These are phyloP conservation scores for Camarhynchus parvulus DNA, from an alignment of 2,113 vertebrate genomes.

Conservation along the genomic window DNA sequence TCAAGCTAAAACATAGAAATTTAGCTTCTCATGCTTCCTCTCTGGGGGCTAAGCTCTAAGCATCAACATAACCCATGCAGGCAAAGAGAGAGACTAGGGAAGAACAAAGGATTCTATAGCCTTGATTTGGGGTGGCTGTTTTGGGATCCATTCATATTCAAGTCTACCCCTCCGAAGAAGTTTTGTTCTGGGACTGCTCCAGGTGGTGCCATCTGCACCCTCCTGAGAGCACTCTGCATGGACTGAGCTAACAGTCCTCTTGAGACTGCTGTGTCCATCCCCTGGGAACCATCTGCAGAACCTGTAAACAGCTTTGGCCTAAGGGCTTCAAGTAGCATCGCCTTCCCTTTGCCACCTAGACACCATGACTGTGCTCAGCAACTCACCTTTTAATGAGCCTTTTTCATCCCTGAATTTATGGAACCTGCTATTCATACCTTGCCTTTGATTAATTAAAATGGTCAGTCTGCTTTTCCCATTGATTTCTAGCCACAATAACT, in stretches of 20 bases:
- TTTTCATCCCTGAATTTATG: background rate
- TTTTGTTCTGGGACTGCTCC: background rate
- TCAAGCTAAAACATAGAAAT: background rate
- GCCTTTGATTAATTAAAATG: background rate
- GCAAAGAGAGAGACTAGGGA: background rate
- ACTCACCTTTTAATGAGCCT: background rate
- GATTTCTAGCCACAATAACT: background rate
- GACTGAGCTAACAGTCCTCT: background rate
- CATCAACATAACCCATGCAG: background rate
- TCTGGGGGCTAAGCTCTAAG: background rate
- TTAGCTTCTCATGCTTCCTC: background rate
- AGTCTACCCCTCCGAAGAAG: background rate
- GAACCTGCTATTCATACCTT: background rate
- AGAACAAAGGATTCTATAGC: background rate
- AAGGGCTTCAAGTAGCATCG: rapidly evolving
- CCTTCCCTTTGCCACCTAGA: background rate
- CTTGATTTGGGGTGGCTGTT: background rate
- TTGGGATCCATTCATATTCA: background rate
- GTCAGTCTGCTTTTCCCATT: background rate
- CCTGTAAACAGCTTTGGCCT: background rate
- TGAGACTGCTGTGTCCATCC: background rate
- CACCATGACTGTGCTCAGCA: background rate
- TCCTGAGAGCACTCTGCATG: background rate
- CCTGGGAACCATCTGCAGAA: background rate
- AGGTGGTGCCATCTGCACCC: rapidly evolving